Percentiles rank a stretch among this genome's conserved stretches.
Evolutionary conservation across 1,140 invertebrate species (phyloP).

Genomic region (Schmidtea mediterranea): DNA sequence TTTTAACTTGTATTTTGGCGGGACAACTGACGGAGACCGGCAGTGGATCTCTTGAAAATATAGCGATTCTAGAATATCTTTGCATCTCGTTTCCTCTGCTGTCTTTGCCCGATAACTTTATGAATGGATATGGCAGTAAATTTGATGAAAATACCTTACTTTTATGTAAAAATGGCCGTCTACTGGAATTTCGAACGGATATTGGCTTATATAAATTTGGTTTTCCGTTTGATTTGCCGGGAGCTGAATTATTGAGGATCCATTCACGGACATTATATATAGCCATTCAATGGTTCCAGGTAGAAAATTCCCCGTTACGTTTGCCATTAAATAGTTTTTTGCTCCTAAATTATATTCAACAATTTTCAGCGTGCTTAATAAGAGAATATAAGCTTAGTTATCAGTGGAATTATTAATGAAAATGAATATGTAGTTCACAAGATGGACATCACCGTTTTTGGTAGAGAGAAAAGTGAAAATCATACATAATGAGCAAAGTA

Average conservation of each 20-base stretch:
- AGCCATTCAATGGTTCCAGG: not conserved
- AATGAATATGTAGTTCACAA: too few relatives aligned
- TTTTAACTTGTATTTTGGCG: conserved; percentile 14
- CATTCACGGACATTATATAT: not conserved
- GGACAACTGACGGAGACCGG: conserved; percentile 19
- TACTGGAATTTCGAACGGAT: not conserved
- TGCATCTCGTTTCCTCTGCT: conserved; percentile 15
- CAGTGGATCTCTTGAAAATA: conserved; percentile 14
- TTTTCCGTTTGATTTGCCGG: not conserved
- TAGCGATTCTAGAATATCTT: conserved; percentile 19
- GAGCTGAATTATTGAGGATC: not conserved
- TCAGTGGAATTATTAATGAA: too few relatives aligned
- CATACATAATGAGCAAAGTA: too few relatives aligned
- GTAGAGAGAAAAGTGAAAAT: too few relatives aligned
- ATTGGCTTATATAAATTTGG: not conserved
- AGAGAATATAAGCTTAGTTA: too few relatives aligned
- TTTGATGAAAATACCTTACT: not conserved
- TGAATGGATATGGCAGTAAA: too few relatives aligned
- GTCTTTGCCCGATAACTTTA: conserved; percentile 22
- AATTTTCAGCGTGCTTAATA: too few relatives aligned
- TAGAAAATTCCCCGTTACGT: not conserved
- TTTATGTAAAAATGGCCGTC: conserved; percentile 3
- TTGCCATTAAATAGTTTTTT: conserved; percentile 6
- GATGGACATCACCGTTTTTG: too few relatives aligned
- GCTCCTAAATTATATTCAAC: not conserved